Evolutionary conservation across 1,140 invertebrate species (phyloP).

Genomic region (Drosophila bipectinata): DNA sequence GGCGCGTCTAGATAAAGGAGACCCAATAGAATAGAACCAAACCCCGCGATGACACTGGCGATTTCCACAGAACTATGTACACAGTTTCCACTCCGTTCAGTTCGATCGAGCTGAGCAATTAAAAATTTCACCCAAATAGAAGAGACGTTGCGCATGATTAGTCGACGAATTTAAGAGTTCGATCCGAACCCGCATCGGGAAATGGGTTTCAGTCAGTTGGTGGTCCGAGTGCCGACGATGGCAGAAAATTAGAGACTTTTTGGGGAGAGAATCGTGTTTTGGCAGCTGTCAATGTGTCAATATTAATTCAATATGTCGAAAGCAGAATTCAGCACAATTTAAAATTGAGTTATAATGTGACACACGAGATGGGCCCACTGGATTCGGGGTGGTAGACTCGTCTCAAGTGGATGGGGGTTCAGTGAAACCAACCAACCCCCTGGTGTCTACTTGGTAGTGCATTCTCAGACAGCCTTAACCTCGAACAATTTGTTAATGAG

Average conservation of each 20-base stretch:
- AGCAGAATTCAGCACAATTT: conserved; percentile 73
- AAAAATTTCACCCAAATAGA: conserved; percentile 75
- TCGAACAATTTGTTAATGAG: conserved; percentile 71
- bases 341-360: conserved; percentile 74
- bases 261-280: conserved; percentile 58
- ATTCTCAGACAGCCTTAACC: conserved; percentile 1
- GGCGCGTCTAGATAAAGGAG: conserved; percentile 69
- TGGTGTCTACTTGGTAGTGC: neutral
- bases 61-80: conserved; percentile 56
- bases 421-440: neutral
- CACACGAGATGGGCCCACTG: conserved; percentile 39
- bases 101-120: conserved; percentile 57
- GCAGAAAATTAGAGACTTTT: conserved; percentile 25
- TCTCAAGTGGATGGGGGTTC: conserved; percentile 34
- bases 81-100: conserved; percentile 10
- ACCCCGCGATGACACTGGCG: conserved; percentile 64
- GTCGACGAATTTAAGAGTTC: conserved; percentile 55
- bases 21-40: conserved; percentile 28
- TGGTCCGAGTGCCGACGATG: conserved; percentile 21
- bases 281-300: conserved; percentile 81
- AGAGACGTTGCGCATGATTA: conserved; percentile 79
- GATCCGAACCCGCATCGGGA: conserved; percentile 60
- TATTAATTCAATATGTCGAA: conserved; percentile 81
- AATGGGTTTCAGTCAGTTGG: conserved; percentile 5
- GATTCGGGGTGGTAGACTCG: conserved; percentile 26